These are phyloP conservation scores for Miniopterus natalensis DNA, from an alignment of 2,113 vertebrate species.

Conservation along the genomic window DNA sequence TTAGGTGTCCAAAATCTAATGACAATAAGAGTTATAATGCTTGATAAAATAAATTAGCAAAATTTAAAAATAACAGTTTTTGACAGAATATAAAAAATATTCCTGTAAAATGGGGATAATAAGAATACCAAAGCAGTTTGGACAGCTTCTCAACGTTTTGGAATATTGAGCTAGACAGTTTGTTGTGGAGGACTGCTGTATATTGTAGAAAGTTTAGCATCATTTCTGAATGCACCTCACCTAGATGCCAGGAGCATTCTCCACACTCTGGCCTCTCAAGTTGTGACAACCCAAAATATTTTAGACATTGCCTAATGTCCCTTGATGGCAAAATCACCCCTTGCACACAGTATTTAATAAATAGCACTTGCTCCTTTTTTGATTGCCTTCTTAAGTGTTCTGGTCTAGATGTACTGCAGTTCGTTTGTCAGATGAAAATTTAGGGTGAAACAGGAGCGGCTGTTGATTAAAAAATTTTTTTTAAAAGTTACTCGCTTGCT, in stretches of 20 bases:
- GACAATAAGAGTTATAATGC: background rate
- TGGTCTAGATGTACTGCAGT: background rate
- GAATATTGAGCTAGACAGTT: background rate
- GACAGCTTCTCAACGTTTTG: background rate
- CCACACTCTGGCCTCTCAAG: background rate
- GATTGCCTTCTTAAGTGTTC: background rate
- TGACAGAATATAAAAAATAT: background rate
- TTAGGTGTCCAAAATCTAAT: constrained; percentile 22
- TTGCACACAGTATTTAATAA: background rate
- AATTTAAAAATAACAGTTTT: background rate
- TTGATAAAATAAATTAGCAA: background rate
- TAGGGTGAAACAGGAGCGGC: background rate
- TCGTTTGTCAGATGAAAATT: constrained; percentile 40
- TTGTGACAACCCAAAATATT: background rate
- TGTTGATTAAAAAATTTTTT: background rate
- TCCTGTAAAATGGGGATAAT: background rate
- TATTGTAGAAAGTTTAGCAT: background rate
- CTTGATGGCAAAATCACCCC: background rate
- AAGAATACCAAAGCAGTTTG: background rate
- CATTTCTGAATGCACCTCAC: background rate
- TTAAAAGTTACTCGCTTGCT: background rate
- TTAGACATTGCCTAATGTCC: background rate
- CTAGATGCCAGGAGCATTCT: background rate
- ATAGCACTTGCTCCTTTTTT: background rate
- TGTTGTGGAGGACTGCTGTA: background rate